Conservation (phyloP, 2,113 vertebrate genomes). For the Osmerus eperlanus region DNA sequence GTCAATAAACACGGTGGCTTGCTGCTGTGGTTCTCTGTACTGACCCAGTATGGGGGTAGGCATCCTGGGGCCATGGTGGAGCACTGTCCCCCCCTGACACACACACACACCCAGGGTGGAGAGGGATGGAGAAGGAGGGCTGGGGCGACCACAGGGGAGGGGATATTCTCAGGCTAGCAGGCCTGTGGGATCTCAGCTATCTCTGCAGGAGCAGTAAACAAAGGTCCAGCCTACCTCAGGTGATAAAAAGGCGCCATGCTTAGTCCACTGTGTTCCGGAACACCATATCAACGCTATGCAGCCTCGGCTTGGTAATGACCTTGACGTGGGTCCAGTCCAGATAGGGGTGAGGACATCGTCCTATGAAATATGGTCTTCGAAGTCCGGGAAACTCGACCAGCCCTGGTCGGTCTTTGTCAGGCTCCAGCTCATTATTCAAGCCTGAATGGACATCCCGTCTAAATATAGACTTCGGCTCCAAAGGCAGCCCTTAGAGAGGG, state of each 20-base stretch:
- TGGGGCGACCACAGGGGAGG: conserved; percentile 1
- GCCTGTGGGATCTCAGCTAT: neutral
- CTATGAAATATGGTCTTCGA: neutral
- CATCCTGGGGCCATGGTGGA: conserved; percentile 12
- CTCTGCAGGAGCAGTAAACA: neutral
- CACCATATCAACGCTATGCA: too few species aligned
- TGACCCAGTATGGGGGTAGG: conserved; percentile 17
- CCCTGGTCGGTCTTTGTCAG: conserved; percentile 16
- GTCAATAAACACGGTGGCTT: conserved; percentile 52
- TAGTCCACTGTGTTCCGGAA: too few species aligned
- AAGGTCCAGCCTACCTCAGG: neutral
- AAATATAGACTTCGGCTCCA: conserved; percentile 37
- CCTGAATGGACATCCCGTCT: conserved; percentile 17
- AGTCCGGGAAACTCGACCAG: neutral
- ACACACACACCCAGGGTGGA: neutral
- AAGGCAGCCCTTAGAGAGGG: neutral
- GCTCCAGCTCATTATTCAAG: conserved; percentile 30
- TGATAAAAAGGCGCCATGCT: neutral
- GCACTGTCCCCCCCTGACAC: neutral
- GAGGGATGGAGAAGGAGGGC: too few species aligned
- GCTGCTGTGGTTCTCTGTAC: conserved; percentile 28
- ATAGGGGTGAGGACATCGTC: too few species aligned
- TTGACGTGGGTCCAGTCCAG: too few species aligned
- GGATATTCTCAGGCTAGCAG: conserved; percentile 41
- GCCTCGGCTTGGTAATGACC: too few species aligned